Base-by-base conservation (phyloP, 2,888 invertebrate species). In the Heliconius ethilla region DNA sequence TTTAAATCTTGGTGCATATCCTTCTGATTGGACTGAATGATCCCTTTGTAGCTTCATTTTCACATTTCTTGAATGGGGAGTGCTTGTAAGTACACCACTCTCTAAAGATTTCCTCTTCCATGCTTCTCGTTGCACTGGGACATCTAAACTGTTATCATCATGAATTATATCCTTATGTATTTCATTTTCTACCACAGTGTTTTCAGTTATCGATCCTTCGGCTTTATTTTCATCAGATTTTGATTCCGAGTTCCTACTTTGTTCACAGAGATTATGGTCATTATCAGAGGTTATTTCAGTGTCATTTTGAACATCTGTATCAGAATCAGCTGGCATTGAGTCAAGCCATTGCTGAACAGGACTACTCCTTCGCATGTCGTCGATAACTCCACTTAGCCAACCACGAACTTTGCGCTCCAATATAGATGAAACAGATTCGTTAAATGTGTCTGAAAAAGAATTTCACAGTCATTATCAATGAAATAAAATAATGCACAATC, bases 341-440 rank as follows among this genome's bases (percentile, higher is more conserved):
- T 97, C 96, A 81, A 97, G 95, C 97, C 97, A 97, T 92, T 96
- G 96, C 83, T 97, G 97, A 75, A 97, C 96, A 73, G 96, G 95
- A 82, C 96, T 96, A 86, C 96, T 96, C 78, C 96, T 95, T 84
- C 95, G 90, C 96, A 96, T 96, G 84, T 95, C 95, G 88, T 93
- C 92, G 81, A 95, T 90, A 6, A 95, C 93, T 67, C 94, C 93
- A 83, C 91, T 91, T 29, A 95, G 86, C 95, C 94, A 95, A 83
- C 92, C 91, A 82, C 94, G 88, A 55, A 94, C 93, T 87, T 93
- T 93, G 78, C 93, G 86, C 83, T 94, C 94, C 85, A 95, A 85
- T 88, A 93, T 87, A 83, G 93, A 88, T 78, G 93, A 93, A 18
- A 94, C 94, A 75, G 94, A 89, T 78, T 92, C 92, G 84, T 91